These are phyloP conservation scores for Cephus cinctus DNA, from an alignment of 1,140 invertebrate genomes.

Conservation along the genomic window DNA sequence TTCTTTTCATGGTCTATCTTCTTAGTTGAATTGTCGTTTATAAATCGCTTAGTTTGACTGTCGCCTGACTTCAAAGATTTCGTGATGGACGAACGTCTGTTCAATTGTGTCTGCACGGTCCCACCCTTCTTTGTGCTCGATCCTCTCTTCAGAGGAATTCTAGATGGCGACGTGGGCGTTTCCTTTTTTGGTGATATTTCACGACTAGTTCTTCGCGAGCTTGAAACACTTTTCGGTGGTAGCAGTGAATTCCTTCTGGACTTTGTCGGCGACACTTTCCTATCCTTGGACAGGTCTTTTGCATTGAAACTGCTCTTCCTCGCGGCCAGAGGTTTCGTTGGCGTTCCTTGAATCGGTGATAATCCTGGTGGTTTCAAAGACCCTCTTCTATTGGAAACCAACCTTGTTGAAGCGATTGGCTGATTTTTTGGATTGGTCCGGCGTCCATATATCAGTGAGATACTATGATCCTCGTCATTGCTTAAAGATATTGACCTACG, in stretches of 20 bases:
- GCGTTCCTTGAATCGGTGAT: slow-evolving; percentile 45
- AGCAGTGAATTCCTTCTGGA: not conserved
- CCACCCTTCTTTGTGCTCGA: not conserved
- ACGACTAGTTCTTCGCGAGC: slow-evolving; percentile 8
- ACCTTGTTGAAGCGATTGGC: too few relatives aligned
- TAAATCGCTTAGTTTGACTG: too few relatives aligned
- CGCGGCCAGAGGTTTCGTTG: slow-evolving; percentile 29
- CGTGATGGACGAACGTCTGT: not conserved
- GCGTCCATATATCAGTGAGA: slow-evolving; percentile 36
- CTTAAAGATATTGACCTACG: slow-evolving; percentile 40
- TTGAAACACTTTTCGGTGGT: slow-evolving; percentile 15
- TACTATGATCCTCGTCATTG: slow-evolving; percentile 29
- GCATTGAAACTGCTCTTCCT: not conserved
- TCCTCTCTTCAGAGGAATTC: slow-evolving; percentile 34
- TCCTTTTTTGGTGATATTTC: slow-evolving; percentile 20
- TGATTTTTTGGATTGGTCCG: slow-evolving; percentile 27
- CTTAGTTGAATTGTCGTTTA: too few relatives aligned
- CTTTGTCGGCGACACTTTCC: slow-evolving; percentile 9
- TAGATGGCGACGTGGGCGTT: slow-evolving; percentile 35
- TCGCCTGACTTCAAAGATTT: too few relatives aligned
- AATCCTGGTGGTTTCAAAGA: slow-evolving; percentile 23
- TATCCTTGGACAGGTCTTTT: not conserved
- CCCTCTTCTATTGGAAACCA: too few relatives aligned
- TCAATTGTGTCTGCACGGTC: not conserved
- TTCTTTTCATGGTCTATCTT: too few relatives aligned